Evolutionary conservation across 2,113 vertebrate species (phyloP).

Genomic region (Pelvicachromis taeniatus): DNA sequence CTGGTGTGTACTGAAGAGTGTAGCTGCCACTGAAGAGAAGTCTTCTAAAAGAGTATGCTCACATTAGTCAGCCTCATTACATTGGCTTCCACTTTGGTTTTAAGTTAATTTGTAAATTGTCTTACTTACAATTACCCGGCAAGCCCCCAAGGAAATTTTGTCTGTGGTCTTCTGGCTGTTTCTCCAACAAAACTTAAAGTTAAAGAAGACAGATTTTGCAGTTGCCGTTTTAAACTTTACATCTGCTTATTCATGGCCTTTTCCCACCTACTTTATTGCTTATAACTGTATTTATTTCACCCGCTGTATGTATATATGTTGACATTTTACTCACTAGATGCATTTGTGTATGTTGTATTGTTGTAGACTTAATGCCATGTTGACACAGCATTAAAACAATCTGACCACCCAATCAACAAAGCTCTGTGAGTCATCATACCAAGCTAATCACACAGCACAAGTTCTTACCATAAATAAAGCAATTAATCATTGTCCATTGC

Average conservation of each 20-base stretch:
- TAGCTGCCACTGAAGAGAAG: neutral
- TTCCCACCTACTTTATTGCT: neutral
- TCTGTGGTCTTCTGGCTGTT: conserved; percentile 14
- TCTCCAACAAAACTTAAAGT: neutral
- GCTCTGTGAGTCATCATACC: neutral
- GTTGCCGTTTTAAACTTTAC: neutral
- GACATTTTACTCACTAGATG: neutral
- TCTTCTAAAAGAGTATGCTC: neutral
- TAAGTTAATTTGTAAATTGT: neutral
- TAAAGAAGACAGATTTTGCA: neutral
- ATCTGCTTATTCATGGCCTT: neutral
- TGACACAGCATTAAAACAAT: neutral
- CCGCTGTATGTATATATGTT: neutral
- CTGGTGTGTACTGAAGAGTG: neutral
- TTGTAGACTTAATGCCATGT: neutral
- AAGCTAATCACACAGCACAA: neutral
- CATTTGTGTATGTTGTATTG: neutral
- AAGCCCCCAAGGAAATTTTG: neutral
- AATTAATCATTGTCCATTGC: neutral
- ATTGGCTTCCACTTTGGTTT: neutral
- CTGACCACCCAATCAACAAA: neutral
- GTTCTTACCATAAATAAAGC: neutral
- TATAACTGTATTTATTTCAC: neutral
- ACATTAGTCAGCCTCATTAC: neutral
- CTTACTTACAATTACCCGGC: neutral